A percentile compares a stretch with the other conserved stretches of the same genome.
These are phyloP conservation scores for Xenopus borealis DNA, from an alignment of 2,113 vertebrate species.

Conservation along the genomic window DNA sequence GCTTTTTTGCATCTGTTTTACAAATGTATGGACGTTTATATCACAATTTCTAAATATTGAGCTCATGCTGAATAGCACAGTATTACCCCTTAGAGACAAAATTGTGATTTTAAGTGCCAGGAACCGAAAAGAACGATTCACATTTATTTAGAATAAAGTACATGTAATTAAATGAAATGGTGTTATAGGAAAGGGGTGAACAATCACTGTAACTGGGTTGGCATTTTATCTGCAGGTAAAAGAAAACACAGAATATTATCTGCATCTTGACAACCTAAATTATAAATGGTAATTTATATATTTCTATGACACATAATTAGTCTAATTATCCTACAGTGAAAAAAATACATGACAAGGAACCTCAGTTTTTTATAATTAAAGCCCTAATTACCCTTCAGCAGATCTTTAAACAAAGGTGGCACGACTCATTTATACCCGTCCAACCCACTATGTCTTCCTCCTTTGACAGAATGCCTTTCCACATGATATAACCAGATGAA, in stretches of 20 bases:
- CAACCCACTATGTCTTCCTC: conserved; percentile 10
- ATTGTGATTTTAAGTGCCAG: too few species aligned
- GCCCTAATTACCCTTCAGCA: conserved; percentile 25
- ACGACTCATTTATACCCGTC: conserved; percentile 4
- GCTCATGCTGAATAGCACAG: too few species aligned
- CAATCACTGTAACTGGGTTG: too few species aligned
- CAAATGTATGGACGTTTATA: too few species aligned
- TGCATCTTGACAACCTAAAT: background rate
- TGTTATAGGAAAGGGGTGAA: too few species aligned
- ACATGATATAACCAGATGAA: conserved; percentile 26
- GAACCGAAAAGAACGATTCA: too few species aligned
- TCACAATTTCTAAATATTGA: too few species aligned
- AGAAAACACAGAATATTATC: background rate
- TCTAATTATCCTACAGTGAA: background rate
- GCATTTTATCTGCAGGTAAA: too few species aligned
- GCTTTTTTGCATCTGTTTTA: too few species aligned
- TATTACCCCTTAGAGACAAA: too few species aligned
- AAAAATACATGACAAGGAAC: conserved; percentile 9
- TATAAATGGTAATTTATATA: conserved; percentile 2
- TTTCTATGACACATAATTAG: background rate
- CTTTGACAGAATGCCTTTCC: conserved; percentile 22
- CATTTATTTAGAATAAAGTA: too few species aligned
- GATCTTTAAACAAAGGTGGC: conserved; percentile 22
- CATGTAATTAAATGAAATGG: too few species aligned
- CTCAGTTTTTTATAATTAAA: conserved; percentile 7